Evolutionary conservation across 2,797 vertebrate species (phyloP), one percentile per base, ranked within the genome.

Genomic region (Champsocephalus esox): DNA sequence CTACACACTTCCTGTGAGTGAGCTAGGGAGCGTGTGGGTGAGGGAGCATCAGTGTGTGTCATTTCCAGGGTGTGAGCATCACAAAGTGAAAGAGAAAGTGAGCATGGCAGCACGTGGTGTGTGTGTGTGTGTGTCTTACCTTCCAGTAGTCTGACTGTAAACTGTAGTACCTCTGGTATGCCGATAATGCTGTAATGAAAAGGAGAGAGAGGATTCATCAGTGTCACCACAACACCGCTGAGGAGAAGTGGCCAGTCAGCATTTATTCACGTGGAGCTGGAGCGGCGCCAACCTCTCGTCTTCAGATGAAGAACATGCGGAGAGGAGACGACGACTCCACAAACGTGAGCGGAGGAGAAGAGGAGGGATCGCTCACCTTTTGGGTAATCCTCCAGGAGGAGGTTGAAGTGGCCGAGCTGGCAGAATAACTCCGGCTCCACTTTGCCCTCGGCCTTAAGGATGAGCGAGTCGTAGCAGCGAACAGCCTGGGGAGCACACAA

Each of bases 111-210:
- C 57, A 59, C 19, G 62, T 59, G 61, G 34, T 34, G 61, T 46
- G 66, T 41, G 66, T 64, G 66, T 64, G 3, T 44, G 43, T 41
- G 7, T 57, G 12, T 74, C 96, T 95, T 89, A 99, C 98, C 97
- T 99, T 99, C 98, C 98, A 99, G 97, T 99, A 99, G 96, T 99
- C 98, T 94, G 98, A 97, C 91, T 99, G 98, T 98, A 99, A 99
- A 98, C 97, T 98, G 97, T 99, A 99, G 97, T 99, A 99, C 96
- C 98, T 98, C 97, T 99, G 98, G 96, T 99, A 99, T 96, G 98
- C 98, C 93, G 98, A 99, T 97, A 99, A 98, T 96, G 98, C 98
- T 99, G 94, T 68, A 92, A 92, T 68, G 77, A 79, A 91, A 92
- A 21, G 12, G 66, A 85, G 45, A 75, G 72, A 90, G 69, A 70